Conservation (phyloP, 2,797 vertebrate genomes). For the Lutjanus campechanus region DNA sequence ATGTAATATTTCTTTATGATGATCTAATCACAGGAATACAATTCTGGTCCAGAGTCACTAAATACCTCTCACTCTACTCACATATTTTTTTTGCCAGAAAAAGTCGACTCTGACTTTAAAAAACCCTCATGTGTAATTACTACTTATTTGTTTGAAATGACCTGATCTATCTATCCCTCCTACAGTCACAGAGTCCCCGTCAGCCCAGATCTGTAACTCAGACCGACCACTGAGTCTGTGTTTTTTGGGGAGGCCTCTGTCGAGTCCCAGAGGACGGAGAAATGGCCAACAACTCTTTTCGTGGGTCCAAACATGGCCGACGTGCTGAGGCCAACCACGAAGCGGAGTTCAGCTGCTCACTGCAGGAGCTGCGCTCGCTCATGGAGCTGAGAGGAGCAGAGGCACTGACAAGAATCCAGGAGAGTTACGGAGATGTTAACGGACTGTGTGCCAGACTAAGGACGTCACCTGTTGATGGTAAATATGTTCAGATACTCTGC, state of each 20-base stretch:
- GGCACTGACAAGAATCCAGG: conserved; percentile 90
- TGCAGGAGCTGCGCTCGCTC: conserved; percentile 91
- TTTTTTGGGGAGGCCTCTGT: conserved; percentile 72
- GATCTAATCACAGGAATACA: too few species aligned
- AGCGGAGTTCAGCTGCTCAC: conserved; percentile 91
- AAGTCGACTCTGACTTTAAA: neutral
- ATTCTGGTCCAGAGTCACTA: too few species aligned
- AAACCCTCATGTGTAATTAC: neutral
- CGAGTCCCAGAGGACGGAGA: conserved; percentile 73
- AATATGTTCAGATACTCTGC: conserved; percentile 25
- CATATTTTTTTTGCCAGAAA: neutral
- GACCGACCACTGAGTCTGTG: conserved; percentile 67
- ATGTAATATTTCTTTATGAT: too few species aligned
- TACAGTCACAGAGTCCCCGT: conserved; percentile 67
- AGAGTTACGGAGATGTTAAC: conserved; percentile 91
- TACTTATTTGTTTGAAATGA: neutral
- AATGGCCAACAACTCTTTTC: conserved; percentile 95
- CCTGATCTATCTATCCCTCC: neutral
- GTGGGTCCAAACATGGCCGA: conserved; percentile 90
- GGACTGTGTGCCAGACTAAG: conserved; percentile 94
- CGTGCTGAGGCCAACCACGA: conserved; percentile 90
- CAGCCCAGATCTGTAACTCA: conserved; percentile 47
- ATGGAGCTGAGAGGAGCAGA: conserved; percentile 96
- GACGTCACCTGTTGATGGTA: conserved; percentile 94
- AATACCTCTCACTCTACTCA: neutral